Conservation (phyloP, 2,888 invertebrate species). For the Rambutsinella grinnellia region DNA sequence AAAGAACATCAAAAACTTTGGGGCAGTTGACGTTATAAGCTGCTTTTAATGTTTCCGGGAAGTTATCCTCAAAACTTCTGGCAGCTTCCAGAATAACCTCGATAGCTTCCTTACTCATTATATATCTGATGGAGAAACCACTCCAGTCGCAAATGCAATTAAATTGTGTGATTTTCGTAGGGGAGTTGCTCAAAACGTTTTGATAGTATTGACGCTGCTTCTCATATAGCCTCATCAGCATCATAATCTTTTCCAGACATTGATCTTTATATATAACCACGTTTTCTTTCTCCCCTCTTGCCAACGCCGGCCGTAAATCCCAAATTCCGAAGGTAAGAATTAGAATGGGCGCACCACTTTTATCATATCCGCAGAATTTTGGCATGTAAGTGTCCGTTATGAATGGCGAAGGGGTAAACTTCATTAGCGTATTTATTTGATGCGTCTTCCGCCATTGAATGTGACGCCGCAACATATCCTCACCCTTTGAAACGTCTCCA, state of each 20-base stretch:
- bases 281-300: slow-evolving; percentile 39
- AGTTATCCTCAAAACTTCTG: slow-evolving; percentile 51
- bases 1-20: slow-evolving; percentile 50
- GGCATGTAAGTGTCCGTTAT: slow-evolving; percentile 35
- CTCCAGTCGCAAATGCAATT: slow-evolving; percentile 53
- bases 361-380: slow-evolving; percentile 53
- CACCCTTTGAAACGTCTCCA: slow-evolving; percentile 43
- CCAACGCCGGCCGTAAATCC: slow-evolving; percentile 52
- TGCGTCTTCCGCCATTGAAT: slow-evolving; percentile 46
- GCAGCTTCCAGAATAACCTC: slow-evolving; percentile 44
- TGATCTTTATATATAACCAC: slow-evolving; percentile 50
- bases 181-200: not conserved
- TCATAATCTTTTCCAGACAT: slow-evolving; percentile 46
- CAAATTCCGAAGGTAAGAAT: slow-evolving; percentile 56
- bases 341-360: slow-evolving; percentile 48
- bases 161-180: slow-evolving; percentile 55
- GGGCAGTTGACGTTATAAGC: slow-evolving; percentile 50
- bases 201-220: slow-evolving; percentile 5
- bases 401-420: slow-evolving; percentile 42
- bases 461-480: slow-evolving; percentile 49
- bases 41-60: slow-evolving; percentile 48
- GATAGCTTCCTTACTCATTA: slow-evolving; percentile 52
- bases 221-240: slow-evolving; percentile 41
- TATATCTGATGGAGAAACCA: slow-evolving; percentile 52
- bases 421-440: slow-evolving; percentile 38